Conservation (phyloP, 2,113 vertebrate species). For the Paedocypris sp. region DNA sequence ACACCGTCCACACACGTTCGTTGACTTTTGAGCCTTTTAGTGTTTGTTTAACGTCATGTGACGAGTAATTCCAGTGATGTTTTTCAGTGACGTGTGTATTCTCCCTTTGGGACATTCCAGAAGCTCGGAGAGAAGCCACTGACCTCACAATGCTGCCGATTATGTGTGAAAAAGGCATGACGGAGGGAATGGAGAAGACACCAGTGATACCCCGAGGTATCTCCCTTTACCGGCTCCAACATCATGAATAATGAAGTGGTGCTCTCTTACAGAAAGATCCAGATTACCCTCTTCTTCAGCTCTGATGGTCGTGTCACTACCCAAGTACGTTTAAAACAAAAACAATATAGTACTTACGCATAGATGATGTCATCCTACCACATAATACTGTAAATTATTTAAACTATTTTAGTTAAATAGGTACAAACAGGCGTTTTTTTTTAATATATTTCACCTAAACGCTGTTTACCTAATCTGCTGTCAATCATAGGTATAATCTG, state of each 20-base stretch:
- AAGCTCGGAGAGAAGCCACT: neutral
- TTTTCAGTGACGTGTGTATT: neutral
- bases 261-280: neutral
- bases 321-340: too few species aligned
- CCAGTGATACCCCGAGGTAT: constrained; percentile 17
- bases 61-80: constrained; percentile 1
- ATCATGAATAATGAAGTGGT: constrained; percentile 31
- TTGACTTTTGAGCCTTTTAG: neutral
- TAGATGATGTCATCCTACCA: too few species aligned
- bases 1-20: neutral
- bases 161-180: constrained; percentile 5
- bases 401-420: too few species aligned
- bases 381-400: too few species aligned
- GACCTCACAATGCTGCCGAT: neutral
- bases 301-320: too few species aligned
- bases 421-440: too few species aligned
- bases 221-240: neutral
- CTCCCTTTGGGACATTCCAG: neutral
- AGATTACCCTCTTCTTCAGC: neutral
- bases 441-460: too few species aligned
- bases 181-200: neutral
- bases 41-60: neutral
- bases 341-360: too few species aligned
- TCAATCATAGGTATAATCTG: too few species aligned
- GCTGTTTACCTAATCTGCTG: too few species aligned